These are phyloP conservation scores for Helicolenus hilgendorfi DNA, from an alignment of 2,797 vertebrate genomes.

Conservation along the genomic window DNA sequence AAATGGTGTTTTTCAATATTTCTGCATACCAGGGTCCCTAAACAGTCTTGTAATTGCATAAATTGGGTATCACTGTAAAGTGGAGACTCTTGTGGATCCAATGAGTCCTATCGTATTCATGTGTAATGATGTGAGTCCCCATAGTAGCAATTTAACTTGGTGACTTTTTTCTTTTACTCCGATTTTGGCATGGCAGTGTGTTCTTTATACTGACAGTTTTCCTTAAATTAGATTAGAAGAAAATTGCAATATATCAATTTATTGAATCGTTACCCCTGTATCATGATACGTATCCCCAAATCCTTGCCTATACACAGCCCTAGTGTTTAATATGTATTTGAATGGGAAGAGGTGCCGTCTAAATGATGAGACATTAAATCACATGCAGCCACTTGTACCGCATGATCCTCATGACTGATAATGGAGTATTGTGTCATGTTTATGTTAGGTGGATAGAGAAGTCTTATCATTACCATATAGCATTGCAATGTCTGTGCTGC, in stretches of 20 bases:
- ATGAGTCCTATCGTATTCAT: too few relatives aligned
- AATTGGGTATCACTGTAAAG: background rate
- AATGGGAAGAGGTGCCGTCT: background rate
- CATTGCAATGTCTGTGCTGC: slow-evolving; percentile 43
- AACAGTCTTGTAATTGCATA: background rate
- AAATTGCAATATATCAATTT: background rate
- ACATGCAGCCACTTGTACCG: slow-evolving; percentile 13
- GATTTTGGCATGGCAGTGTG: background rate
- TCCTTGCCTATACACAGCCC: background rate
- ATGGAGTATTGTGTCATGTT: slow-evolving; percentile 60
- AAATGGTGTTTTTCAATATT: too few relatives aligned
- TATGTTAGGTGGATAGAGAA: slow-evolving; percentile 57
- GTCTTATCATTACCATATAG: slow-evolving; percentile 66
- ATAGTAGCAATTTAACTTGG: too few relatives aligned
- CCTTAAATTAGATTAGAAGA: background rate
- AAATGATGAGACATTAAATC: slow-evolving; percentile 46
- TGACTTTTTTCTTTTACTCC: too few relatives aligned
- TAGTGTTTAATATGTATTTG: background rate
- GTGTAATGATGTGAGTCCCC: too few relatives aligned
- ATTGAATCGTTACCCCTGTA: background rate
- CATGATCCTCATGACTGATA: slow-evolving; percentile 42
- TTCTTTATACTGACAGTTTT: too few relatives aligned
- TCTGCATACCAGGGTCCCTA: background rate
- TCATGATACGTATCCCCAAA: background rate
- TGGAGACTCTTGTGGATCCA: too few relatives aligned